These are phyloP conservation scores for Adelognathus sp. DNA, from an alignment of 2,888 invertebrate species.

Conservation along the genomic window DNA sequence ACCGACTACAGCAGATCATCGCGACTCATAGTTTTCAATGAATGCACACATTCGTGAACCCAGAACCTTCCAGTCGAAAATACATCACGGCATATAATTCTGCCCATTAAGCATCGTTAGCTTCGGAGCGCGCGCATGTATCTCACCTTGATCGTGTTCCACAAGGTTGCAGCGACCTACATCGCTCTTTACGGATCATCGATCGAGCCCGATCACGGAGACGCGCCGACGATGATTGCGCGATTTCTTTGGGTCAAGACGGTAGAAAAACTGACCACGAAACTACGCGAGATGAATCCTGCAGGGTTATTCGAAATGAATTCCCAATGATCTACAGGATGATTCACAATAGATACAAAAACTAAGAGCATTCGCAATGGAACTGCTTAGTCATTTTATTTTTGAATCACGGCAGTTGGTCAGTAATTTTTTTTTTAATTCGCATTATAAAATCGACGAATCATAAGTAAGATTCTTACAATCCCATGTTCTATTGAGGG, in stretches of 20 bases:
- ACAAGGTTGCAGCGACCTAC: constrained; percentile 48
- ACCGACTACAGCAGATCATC: constrained; percentile 52
- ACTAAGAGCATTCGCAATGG: background rate
- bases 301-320: background rate
- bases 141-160: constrained; percentile 43
- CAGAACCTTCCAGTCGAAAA: constrained; percentile 5
- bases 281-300: background rate
- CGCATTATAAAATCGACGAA: no score
- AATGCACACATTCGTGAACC: constrained; percentile 43
- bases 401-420: no score
- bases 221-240: constrained; percentile 36
- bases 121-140: background rate
- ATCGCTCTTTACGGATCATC: constrained; percentile 44
- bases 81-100: constrained; percentile 35
- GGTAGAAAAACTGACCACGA: constrained; percentile 25
- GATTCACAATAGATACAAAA: background rate
- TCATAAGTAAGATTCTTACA: no score
- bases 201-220: constrained; percentile 44
- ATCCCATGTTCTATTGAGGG: no score
- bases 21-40: constrained; percentile 57
- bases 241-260: constrained; percentile 31
- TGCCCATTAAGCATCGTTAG: constrained; percentile 43
- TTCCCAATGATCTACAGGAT: background rate
- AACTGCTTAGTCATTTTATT: background rate
- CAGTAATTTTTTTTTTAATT: background rate